Conservation (phyloP, 2,113 vertebrate genomes). For the Anoplopoma fimbria region DNA sequence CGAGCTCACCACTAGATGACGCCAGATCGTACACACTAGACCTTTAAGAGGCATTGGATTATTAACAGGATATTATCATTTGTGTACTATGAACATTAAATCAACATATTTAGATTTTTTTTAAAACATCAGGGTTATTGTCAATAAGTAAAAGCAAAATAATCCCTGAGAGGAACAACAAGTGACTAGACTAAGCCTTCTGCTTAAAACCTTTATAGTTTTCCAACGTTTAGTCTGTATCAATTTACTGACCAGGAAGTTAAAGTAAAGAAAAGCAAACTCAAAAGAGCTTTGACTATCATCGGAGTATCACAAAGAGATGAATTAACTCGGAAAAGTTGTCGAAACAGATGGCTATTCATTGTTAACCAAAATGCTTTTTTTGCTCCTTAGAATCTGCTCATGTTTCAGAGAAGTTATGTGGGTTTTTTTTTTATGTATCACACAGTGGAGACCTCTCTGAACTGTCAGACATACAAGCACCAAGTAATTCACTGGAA, state of each 20-base stretch:
- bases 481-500: conserved; percentile 35
- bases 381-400: conserved; percentile 4
- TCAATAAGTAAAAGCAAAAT: not conserved
- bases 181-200: not conserved
- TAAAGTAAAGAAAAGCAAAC: not conserved
- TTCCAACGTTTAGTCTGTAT: not conserved
- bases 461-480: conserved; percentile 16
- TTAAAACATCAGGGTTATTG: too few species aligned
- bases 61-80: too few species aligned
- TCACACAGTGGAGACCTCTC: conserved; percentile 25
- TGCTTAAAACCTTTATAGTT: not conserved
- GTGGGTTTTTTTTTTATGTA: not conserved
- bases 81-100: too few species aligned
- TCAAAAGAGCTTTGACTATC: not conserved
- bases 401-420: not conserved
- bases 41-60: too few species aligned
- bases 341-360: not conserved
- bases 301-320: not conserved
- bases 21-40: too few species aligned
- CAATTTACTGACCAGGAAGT: not conserved
- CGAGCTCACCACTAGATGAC: too few species aligned
- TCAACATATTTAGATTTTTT: too few species aligned
- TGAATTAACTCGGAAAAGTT: not conserved
- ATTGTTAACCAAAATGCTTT: not conserved
- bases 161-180: not conserved